These are phyloP conservation scores for Sus scrofa DNA, from an alignment of 2,113 vertebrate genomes.

Conservation along the genomic window T2T-Sscrofa CM000830.6:14059001-14059500, in stretches of 20 bases:
- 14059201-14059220: conserved; percentile 14
- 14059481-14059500: not conserved
- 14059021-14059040: not conserved
- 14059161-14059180: conserved; percentile 33
- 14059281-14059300: not conserved
- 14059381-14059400: not conserved
- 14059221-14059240: not conserved
- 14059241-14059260: not conserved
- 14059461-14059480: not conserved
- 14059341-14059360: not conserved
- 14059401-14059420: not conserved
- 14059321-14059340: not conserved
- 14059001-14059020: not conserved
- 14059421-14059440: not conserved
- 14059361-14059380: not conserved
- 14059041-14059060: not conserved
- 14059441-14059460: not conserved
- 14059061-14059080: not conserved
- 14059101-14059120: not conserved
- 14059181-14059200: not conserved
- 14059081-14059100: not conserved
- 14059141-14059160: not conserved
- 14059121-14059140: not conserved
- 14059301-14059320: not conserved
- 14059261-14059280: not conserved